Base-by-base conservation (phyloP, 2,888 invertebrate species). In the Cecidostiba fungosa region DNA sequence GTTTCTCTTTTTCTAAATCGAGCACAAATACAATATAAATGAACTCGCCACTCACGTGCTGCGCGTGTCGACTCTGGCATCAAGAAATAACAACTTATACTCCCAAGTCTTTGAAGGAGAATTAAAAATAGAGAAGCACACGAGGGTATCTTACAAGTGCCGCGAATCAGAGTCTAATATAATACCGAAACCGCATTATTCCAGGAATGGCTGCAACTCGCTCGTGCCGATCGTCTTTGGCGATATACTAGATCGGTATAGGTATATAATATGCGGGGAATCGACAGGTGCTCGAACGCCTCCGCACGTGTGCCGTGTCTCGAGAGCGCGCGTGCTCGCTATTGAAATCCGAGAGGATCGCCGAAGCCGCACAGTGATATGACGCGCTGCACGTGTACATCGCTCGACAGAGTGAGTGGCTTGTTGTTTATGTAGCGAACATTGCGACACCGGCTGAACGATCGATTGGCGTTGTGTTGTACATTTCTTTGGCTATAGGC, bases 201-300 rank as follows among this genome's bases (percentile, higher is more conserved):
- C 76, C 79, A 19, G 69, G 74, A 84, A 80, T 80, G 79, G 69
- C 76, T 70, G 84, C 74, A 43, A 43, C 69, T 82, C 69, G 16
- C 69, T 26, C 50, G 5, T 50, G 59, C 16, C 14, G 66, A 66
- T 66, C 66, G 32, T 69, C 50, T 19, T 66, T 50, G 47, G 66
- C 59, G 73, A 70, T 72, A 39, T 47, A 14, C 32, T 6, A 32
- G n/a, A n/a, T 59, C 16, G 50, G 54, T 36, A 54, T 54, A 66
- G 79, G 74, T 74, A 76, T 72, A 77, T 2, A 43, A 12, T 1
- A 12, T 43, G 43, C 43, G 47, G 73, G 29, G 62, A 81, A 62
- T 73, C 81, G 85, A 82, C 81, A 85, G 82, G 85, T 82, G 84
- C 81, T 80, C 78, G 74, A 84, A 84, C 84, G 84, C 84, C 84